Evolutionary conservation across 2,888 invertebrate genomes (phyloP), one percentile per base, ranked within the genome.

Genomic region (Melieria picta): DNA sequence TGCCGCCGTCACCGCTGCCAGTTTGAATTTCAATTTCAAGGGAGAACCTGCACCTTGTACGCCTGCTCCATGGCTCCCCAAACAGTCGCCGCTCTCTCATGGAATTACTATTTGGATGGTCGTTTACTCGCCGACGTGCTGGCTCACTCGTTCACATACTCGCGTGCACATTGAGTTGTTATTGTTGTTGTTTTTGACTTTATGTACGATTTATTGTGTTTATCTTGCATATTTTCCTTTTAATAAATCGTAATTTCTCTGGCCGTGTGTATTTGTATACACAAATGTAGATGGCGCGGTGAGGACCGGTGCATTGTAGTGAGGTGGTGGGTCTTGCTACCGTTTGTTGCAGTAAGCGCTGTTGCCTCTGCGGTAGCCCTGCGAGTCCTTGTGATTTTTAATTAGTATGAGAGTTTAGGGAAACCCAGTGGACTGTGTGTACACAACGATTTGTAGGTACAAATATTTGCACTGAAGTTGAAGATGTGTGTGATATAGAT

Each of bases 201-300:
- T 13, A 9, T 52, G 9, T 52, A n/a, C n/a, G 13, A 52, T n/a
- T 50, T 50, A 50, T 50, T 50, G 11, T 50, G 50, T 50, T 50
- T 50, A 50, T 50, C 50, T 50, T 50, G 9, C 50, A 50, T 50
- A 50, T 50, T 50, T 50, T 50, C 11, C 50, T 50, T 50, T 50
- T 50, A 50, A 50, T 50, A 50, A 50, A 50, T 50, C 50, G 50
- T 50, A 50, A 30, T 30, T 30, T 30, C 30, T 30, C 30, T 30
- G 30, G 30, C 30, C 0, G 30, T 30, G 30, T 30, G 30, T 30
- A 30, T 30, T 30, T 30, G 30, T 30, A 30, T 30, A 30, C 30
- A 30, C 30, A 3, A 30, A 30, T 3, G 30, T 30, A 30, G 30
- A 30, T 30, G 30, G 30, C 2, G 30, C 30, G 30, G 30, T 30